Evolutionary conservation across 1,140 invertebrate species (phyloP), one percentile per base, ranked within the genome.

Genomic region (Oncopodura yosiiana): DNA sequence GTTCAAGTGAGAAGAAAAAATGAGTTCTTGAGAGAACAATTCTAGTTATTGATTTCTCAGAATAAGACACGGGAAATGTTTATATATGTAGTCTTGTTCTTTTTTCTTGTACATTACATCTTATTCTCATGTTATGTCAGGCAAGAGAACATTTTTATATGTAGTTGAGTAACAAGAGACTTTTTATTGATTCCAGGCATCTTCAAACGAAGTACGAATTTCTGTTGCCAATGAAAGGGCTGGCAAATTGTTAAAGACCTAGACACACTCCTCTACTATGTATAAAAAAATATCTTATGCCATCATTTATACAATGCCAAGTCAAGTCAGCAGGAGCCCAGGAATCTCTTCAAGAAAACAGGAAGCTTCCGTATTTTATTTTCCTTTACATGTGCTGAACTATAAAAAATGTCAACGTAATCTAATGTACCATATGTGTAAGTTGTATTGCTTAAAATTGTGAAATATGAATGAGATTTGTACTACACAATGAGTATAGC

Each of bases 161-260:
- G 32, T 8, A 11, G 5, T 9, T 34, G 8, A 18, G 8, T 48
- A 27, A 34, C 19, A 37, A 8, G 5, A 11, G 18, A 12, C 9
- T 45, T 49, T 48, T 39, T 19, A 49, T n/a, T 23, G 55, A 50
- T 53, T 64, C 53, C 77, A 85, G 81, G 82, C 80, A 65, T 80
- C 83, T 64, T 85, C 82, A 72, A 86, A 86, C 74, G 81, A 84
- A 74, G 82, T 82, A 65, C 80, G 84, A 77, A 86, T 87, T 81
- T 81, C 82, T 68, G 78, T 85, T 69, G 85, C 84, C 66, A 87
- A 87, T 72, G 82, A 87, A 74, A 78, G 83, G 65, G 84, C 85
- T 66, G 83, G 86, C 72, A 82, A 84, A 69, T 80, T 87, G 67
- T 79, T 87, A 21, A 67, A 67, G 58, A 45, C 34, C 21, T 52